Evolutionary conservation across 2,113 vertebrate species (phyloP).

Genomic region (Lethenteron camtschaticum): DNA sequence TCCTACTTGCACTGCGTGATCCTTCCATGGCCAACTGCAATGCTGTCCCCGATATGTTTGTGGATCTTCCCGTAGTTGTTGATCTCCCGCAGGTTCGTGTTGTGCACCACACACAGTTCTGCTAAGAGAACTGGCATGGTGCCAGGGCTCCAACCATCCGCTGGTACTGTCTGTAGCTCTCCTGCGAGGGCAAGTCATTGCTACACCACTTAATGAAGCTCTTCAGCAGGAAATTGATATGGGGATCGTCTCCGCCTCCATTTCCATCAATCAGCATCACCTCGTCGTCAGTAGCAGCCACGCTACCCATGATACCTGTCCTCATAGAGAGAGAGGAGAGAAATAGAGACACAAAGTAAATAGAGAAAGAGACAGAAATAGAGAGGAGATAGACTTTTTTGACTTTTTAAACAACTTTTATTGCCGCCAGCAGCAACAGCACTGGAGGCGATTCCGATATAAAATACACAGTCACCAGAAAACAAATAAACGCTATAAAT

Average conservation of each 20-base stretch:
- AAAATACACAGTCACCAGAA: too few relatives aligned
- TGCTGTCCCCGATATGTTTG: slow-evolving; percentile 66
- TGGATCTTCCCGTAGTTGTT: slow-evolving; percentile 95
- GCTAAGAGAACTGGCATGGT: slow-evolving; percentile 92
- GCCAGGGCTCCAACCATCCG: slow-evolving; percentile 72
- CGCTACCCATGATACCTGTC: too few relatives aligned
- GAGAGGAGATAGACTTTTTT: too few relatives aligned
- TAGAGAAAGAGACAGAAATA: too few relatives aligned
- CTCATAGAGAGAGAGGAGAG: too few relatives aligned
- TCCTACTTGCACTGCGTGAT: slow-evolving; percentile 94
- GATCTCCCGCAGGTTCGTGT: slow-evolving; percentile 97
- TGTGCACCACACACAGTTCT: slow-evolving; percentile 78
- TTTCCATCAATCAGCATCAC: slow-evolving; percentile 94
- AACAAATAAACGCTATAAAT: too few relatives aligned
- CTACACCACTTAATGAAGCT: slow-evolving; percentile 90
- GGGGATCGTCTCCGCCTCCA: slow-evolving; percentile 74
- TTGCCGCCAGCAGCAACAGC: too few relatives aligned
- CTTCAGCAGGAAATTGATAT: slow-evolving; percentile 79
- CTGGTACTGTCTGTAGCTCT: slow-evolving; percentile 71
- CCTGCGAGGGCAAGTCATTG: slow-evolving; percentile 19
- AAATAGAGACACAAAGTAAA: too few relatives aligned
- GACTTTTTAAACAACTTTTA: too few relatives aligned
- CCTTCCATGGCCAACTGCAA: slow-evolving; percentile 77
- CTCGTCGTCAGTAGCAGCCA: slow-evolving; percentile 26
- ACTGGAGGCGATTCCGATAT: too few relatives aligned